A percentile compares a stretch with the other conserved stretches of the same genome.
These are phyloP conservation scores for Prionailurus viverrinus DNA, from an alignment of 2,113 vertebrate species.

Conservation along the genomic window DNA sequence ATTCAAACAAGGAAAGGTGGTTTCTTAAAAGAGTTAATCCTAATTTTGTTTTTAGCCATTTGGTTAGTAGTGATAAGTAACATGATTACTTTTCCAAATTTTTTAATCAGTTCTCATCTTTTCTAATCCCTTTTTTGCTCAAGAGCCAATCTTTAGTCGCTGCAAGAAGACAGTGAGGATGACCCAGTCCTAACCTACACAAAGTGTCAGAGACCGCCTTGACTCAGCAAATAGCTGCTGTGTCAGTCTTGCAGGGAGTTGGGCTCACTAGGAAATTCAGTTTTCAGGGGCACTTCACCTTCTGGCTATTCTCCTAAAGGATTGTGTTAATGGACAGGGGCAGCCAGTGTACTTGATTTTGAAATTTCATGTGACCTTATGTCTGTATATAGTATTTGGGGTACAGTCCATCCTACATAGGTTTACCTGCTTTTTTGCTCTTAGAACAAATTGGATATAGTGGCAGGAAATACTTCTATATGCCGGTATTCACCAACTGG, in stretches of 20 bases:
- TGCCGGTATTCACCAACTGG: background rate
- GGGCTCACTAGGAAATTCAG: background rate
- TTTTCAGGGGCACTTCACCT: background rate
- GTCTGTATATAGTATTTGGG: background rate
- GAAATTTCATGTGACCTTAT: background rate
- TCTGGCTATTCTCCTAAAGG: background rate
- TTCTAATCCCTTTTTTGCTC: background rate
- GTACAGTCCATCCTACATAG: background rate
- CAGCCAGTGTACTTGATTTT: background rate
- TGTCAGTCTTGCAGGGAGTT: background rate
- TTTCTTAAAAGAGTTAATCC: background rate
- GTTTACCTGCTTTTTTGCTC: background rate
- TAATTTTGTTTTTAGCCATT: background rate
- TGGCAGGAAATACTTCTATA: background rate
- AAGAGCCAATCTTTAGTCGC: background rate
- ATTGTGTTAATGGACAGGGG: background rate
- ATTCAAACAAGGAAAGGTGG: background rate
- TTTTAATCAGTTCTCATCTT: background rate
- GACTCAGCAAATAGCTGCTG: background rate
- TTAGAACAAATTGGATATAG: background rate
- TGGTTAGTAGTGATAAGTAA: background rate
- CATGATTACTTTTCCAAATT: background rate
- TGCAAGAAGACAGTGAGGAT: background rate
- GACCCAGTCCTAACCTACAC: background rate
- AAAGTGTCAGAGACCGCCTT: background rate